Percentiles rank a stretch among this genome's conserved stretches.
Evolutionary conservation across 2,113 vertebrate species (phyloP).

Genomic region (Chloroceryle aenea): DNA sequence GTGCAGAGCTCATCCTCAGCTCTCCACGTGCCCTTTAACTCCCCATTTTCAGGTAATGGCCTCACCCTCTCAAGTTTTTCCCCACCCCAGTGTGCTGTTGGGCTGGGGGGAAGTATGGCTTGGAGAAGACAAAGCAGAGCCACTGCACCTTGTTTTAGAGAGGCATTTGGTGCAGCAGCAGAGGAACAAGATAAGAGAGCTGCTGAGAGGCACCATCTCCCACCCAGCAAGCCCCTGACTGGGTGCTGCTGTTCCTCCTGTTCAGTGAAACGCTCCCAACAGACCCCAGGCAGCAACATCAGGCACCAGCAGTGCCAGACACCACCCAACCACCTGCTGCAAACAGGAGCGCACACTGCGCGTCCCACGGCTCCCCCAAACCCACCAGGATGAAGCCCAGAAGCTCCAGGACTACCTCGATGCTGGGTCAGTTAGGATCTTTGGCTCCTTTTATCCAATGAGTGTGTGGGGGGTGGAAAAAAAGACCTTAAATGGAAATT

Average conservation of each 20-base stretch:
- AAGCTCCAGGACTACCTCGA: fast-evolving
- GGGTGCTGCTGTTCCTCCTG: background rate
- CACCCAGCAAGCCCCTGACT: background rate
- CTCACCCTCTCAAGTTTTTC: background rate
- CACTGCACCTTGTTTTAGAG: background rate
- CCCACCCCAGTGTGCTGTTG: background rate
- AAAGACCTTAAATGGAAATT: background rate
- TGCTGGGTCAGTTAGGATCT: fast-evolving
- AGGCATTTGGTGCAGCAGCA: background rate
- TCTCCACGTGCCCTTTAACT: background rate
- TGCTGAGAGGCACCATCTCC: background rate
- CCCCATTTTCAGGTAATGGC: fast-evolving
- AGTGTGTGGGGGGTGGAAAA: too few relatives aligned
- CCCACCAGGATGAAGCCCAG: background rate
- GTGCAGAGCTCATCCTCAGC: fast-evolving
- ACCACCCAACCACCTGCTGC: fast-evolving
- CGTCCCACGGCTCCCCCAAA: background rate
- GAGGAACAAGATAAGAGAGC: background rate
- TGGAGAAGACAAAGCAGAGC: background rate
- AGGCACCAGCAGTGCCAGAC: background rate
- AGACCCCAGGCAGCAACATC: background rate
- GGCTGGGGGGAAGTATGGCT: fast-evolving
- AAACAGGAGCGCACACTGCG: background rate
- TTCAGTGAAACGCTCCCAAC: background rate
- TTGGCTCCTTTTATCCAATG: background rate